Evolutionary conservation across 1,140 invertebrate genomes (phyloP).

Genomic region (Argopecten irradians): DNA sequence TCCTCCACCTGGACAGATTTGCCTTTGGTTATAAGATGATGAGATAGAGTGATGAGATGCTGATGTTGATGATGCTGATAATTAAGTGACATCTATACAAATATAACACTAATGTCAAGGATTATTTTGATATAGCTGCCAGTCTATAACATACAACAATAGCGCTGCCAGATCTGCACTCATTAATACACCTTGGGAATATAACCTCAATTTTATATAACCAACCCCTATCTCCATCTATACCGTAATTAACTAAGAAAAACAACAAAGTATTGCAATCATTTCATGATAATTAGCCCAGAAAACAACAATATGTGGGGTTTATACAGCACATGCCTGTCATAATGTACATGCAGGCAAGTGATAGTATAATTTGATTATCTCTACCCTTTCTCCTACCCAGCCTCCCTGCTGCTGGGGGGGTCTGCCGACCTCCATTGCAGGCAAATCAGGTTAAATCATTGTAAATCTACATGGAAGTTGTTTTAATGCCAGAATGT

Average conservation of each 20-base stretch:
- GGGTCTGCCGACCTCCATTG: neutral
- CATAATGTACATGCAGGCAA: neutral
- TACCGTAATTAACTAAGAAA: conserved; percentile 8
- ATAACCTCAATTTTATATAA: conserved; percentile 4
- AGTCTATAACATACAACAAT: neutral
- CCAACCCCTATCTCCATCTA: neutral
- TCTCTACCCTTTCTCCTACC: neutral
- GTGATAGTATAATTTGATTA: conserved; percentile 1
- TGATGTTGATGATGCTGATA: conserved; percentile 1
- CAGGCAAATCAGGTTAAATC: neutral
- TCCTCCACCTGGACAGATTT: too few species aligned
- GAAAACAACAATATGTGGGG: conserved; percentile 9
- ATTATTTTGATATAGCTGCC: neutral
- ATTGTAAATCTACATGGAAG: conserved; percentile 12
- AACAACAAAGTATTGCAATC: conserved; percentile 17
- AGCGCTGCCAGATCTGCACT: neutral
- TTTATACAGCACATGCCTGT: neutral
- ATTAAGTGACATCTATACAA: conserved; percentile 17
- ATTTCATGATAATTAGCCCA: neutral
- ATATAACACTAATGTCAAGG: neutral
- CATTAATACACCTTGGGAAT: neutral
- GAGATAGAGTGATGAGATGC: neutral
- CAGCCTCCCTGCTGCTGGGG: conserved; percentile 11
- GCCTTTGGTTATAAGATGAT: neutral
- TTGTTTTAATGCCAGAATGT: conserved; percentile 12